Conservation (phyloP, 2,113 vertebrate genomes). For the Saccopteryx bilineata region DNA sequence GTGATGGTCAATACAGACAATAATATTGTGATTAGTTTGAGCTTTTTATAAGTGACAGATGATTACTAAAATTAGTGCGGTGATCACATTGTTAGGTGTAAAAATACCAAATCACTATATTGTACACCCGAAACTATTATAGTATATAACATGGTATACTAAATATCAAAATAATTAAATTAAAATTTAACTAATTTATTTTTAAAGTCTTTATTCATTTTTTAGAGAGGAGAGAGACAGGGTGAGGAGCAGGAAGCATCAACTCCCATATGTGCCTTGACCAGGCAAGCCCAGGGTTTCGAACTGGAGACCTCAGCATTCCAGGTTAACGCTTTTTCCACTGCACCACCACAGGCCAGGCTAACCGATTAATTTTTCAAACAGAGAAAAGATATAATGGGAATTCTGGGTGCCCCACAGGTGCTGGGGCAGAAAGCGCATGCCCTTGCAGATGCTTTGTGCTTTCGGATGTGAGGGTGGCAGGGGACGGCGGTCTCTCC, state of each 20-base stretch:
- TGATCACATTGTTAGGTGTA: background rate
- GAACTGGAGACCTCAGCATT: too few species aligned
- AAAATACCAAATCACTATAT: background rate
- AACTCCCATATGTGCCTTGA: too few species aligned
- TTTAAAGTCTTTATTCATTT: background rate
- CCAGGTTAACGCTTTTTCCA: too few species aligned
- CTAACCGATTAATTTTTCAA: background rate
- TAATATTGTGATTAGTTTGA: background rate
- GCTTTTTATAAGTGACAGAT: background rate
- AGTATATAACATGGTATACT: background rate
- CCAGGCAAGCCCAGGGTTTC: too few species aligned
- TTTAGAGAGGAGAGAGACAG: too few species aligned
- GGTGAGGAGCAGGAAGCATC: too few species aligned
- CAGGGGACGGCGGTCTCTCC: rapidly evolving
- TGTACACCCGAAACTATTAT: background rate
- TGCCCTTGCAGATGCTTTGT: background rate
- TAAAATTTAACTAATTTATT: background rate
- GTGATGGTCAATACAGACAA: background rate
- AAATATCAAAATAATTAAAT: background rate
- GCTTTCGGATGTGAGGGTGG: background rate
- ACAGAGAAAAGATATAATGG: background rate
- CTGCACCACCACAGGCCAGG: too few species aligned
- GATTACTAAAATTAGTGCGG: background rate
- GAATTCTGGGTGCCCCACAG: background rate
- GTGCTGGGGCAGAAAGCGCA: too few species aligned